These are phyloP conservation scores for Hyperoplus lanceolatus DNA, from an alignment of 2,797 vertebrate genomes.

Conservation along the genomic window DNA sequence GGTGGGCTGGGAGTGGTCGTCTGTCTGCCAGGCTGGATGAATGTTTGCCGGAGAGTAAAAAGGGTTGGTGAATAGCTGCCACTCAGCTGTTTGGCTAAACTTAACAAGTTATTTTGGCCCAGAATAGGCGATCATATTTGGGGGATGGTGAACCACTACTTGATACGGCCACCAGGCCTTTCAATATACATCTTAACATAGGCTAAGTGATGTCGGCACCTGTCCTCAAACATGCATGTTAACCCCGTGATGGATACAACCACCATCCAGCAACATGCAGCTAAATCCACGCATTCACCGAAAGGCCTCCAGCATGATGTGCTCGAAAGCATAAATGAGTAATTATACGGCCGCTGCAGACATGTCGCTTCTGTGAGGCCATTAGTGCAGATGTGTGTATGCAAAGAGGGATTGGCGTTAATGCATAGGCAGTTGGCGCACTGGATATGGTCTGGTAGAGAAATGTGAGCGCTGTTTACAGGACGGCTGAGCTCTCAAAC, in stretches of 20 bases:
- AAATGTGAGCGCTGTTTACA: constrained; percentile 50
- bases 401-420: constrained; percentile 38
- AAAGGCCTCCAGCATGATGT: neutral
- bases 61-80: constrained; percentile 60
- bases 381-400: constrained; percentile 56
- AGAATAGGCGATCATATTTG: neutral
- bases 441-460: constrained; percentile 35
- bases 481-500: constrained; percentile 21
- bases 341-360: constrained; percentile 41
- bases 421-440: constrained; percentile 10
- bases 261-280: neutral
- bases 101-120: constrained; percentile 38
- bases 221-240: constrained; percentile 24
- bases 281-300: constrained; percentile 5
- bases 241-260: constrained; percentile 24
- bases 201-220: constrained; percentile 16
- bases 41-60: constrained; percentile 50
- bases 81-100: constrained; percentile 72
- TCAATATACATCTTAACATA: constrained; percentile 7
- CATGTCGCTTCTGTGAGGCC: constrained; percentile 53
- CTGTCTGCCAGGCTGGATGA: constrained; percentile 45
- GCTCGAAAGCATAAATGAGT: constrained; percentile 62
- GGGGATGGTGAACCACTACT: constrained; percentile 13
- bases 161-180: neutral
- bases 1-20: constrained; percentile 55